phyloP scores from a whole-genome alignment of 2,113 vertebrate genomes.

The Hiodon alosoides region DNA sequence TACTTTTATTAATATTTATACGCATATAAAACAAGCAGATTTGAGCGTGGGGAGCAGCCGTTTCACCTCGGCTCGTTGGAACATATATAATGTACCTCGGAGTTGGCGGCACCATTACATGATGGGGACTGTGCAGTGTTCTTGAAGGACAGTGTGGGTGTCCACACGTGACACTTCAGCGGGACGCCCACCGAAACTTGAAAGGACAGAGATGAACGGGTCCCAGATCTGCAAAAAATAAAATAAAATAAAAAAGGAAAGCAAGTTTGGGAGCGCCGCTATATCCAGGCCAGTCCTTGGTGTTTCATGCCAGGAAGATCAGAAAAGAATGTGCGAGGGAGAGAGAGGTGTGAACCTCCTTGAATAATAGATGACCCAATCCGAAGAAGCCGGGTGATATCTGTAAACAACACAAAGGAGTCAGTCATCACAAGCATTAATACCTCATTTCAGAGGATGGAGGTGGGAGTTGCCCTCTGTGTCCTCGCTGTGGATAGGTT shows the following conservation, averaged over 20 bases:
- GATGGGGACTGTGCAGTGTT: background rate
- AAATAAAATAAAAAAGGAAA: too few relatives aligned
- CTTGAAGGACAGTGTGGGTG: background rate
- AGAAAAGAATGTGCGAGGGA: slow-evolving; percentile 28
- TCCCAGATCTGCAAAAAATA: background rate
- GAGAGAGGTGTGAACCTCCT: slow-evolving; percentile 62
- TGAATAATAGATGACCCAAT: slow-evolving; percentile 70
- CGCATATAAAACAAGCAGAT: slow-evolving; percentile 64
- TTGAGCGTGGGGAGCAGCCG: slow-evolving; percentile 41
- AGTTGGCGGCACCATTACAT: background rate
- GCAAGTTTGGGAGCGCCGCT: background rate
- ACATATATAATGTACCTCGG: background rate
- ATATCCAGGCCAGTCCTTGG: background rate
- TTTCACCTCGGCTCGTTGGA: slow-evolving; percentile 16
- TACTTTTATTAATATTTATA: slow-evolving; percentile 71
- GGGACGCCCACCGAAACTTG: background rate
- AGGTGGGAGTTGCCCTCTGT: too few relatives aligned
- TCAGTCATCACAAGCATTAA: slow-evolving; percentile 53
- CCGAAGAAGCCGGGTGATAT: slow-evolving; percentile 57
- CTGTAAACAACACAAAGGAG: slow-evolving; percentile 52
- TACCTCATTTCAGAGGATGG: slow-evolving; percentile 52
- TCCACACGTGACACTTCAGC: background rate
- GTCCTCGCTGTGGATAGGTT: background rate
- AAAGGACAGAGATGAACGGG: background rate
- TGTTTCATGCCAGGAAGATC: slow-evolving; percentile 30